Percentiles rank a stretch among this genome's conserved stretches.
These are phyloP conservation scores for Meloe dianella DNA, from an alignment of 2,888 invertebrate species.

Conservation along the genomic window DNA sequence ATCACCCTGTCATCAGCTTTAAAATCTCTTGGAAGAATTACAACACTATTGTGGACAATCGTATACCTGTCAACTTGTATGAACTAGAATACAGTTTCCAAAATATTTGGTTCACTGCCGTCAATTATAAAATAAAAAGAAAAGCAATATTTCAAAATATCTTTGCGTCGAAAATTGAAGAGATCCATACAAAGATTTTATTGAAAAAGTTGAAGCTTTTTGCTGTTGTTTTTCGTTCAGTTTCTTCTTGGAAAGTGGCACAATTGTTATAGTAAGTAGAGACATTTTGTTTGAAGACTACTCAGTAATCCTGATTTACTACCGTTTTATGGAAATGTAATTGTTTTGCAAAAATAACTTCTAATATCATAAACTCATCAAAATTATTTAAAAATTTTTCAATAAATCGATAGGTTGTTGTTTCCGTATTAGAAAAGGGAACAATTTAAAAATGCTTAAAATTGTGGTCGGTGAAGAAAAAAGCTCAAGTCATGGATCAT, in stretches of 20 bases:
- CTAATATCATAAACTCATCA: neutral
- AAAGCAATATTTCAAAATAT: too few species aligned
- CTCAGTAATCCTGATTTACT: too few species aligned
- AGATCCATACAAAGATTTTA: too few species aligned
- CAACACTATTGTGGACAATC: neutral
- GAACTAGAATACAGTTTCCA: neutral
- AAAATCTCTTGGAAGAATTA: neutral
- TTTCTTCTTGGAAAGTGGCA: too few species aligned
- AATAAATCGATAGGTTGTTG: slow-evolving; percentile 38
- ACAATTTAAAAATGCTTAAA: slow-evolving; percentile 30
- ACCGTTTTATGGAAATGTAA: neutral
- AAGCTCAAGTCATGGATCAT: slow-evolving; percentile 39
- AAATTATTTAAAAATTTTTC: neutral
- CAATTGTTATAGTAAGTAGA: too few species aligned
- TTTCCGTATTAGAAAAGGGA: slow-evolving; percentile 23
- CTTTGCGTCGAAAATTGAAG: too few species aligned
- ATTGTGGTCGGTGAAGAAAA: slow-evolving; percentile 31
- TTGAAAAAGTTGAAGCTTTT: too few species aligned
- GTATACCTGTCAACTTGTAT: neutral
- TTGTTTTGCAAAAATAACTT: neutral
- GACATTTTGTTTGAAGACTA: too few species aligned
- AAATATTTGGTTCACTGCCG: too few species aligned
- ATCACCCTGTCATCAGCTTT: neutral
- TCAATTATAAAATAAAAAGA: too few species aligned
- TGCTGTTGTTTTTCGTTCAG: too few species aligned